These are phyloP conservation scores for Ditula angustiorana DNA, from an alignment of 2,888 invertebrate genomes.

Conservation along the genomic window DNA sequence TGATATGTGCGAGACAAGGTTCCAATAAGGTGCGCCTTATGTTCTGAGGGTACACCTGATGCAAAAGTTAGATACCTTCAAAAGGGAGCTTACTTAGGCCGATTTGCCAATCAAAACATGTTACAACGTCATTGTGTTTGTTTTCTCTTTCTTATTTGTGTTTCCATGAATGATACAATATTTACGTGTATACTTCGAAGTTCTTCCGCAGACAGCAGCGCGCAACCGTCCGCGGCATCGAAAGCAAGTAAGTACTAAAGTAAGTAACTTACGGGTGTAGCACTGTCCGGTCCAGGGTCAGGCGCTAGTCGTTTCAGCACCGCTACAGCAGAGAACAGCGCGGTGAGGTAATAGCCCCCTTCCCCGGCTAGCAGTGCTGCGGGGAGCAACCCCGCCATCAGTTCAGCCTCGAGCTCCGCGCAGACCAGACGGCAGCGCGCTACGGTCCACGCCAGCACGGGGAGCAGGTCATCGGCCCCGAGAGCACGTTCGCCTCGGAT, in stretches of 20 bases:
- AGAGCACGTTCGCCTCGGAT: slow-evolving; percentile 89
- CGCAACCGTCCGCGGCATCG: too few relatives aligned
- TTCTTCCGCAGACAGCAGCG: too few relatives aligned
- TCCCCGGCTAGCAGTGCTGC: slow-evolving; percentile 96
- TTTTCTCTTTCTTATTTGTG: too few relatives aligned
- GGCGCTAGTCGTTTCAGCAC: slow-evolving; percentile 90
- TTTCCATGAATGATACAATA: too few relatives aligned
- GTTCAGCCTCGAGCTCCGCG: slow-evolving; percentile 97
- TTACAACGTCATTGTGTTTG: too few relatives aligned
- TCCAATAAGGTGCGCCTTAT: too few relatives aligned
- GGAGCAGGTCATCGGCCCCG: slow-evolving; percentile 95
- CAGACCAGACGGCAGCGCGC: slow-evolving; percentile 95
- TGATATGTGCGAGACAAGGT: too few relatives aligned
- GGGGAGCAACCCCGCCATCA: slow-evolving; percentile 97
- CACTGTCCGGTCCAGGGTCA: slow-evolving; percentile 67
- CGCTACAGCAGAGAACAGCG: slow-evolving; percentile 96
- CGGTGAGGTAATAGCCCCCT: slow-evolving; percentile 97
- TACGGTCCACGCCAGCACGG: slow-evolving; percentile 96
- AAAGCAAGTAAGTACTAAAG: not conserved
- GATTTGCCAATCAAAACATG: too few relatives aligned
- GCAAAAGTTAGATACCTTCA: too few relatives aligned
- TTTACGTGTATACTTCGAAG: too few relatives aligned
- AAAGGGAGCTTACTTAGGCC: too few relatives aligned
- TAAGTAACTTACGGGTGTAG: slow-evolving; percentile 66
- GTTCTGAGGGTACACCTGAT: too few relatives aligned